Percentiles rank a stretch among this genome's conserved stretches.
Evolutionary conservation across 2,888 invertebrate species (phyloP).

Genomic region (Ceriagrion tenellum): DNA sequence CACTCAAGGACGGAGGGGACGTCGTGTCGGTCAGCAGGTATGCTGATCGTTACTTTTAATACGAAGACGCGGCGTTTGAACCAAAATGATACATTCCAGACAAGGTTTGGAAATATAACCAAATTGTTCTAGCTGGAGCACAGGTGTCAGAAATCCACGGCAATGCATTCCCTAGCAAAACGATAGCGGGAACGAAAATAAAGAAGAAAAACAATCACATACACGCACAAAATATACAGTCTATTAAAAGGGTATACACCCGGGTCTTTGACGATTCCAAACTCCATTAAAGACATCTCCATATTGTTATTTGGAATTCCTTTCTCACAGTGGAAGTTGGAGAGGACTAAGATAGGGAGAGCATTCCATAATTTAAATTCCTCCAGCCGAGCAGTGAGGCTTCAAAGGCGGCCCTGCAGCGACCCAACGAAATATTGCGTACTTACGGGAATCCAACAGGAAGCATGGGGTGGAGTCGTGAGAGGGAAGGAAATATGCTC

Average conservation of each 20-base stretch:
- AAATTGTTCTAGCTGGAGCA: neutral
- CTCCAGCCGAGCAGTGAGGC: neutral
- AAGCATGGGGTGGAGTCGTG: neutral
- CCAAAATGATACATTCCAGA: slow-evolving; percentile 52
- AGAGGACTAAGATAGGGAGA: neutral
- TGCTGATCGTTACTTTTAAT: slow-evolving; percentile 60
- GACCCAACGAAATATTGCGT: slow-evolving; percentile 19
- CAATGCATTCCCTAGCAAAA: neutral
- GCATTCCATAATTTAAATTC: slow-evolving; percentile 16
- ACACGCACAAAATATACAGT: neutral
- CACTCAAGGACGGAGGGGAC: slow-evolving; percentile 50
- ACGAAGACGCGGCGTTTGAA: slow-evolving; percentile 58
- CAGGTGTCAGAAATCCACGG: slow-evolving; percentile 45
- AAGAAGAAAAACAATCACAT: neutral
- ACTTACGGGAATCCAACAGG: slow-evolving; percentile 13
- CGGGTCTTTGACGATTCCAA: neutral
- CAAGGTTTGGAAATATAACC: neutral
- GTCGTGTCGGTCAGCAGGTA: slow-evolving; percentile 48
- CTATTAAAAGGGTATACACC: slow-evolving; percentile 32
- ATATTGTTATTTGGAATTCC: slow-evolving; percentile 35
- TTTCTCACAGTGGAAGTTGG: neutral
- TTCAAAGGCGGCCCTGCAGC: neutral
- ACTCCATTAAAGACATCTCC: slow-evolving; percentile 34
- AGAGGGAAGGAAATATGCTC: neutral
- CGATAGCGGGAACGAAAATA: neutral